Percentiles rank a stretch among this genome's conserved stretches.
phyloP scores from a whole-genome alignment of 2,888 invertebrate genomes.

The Xestia rhomboidea region DNA sequence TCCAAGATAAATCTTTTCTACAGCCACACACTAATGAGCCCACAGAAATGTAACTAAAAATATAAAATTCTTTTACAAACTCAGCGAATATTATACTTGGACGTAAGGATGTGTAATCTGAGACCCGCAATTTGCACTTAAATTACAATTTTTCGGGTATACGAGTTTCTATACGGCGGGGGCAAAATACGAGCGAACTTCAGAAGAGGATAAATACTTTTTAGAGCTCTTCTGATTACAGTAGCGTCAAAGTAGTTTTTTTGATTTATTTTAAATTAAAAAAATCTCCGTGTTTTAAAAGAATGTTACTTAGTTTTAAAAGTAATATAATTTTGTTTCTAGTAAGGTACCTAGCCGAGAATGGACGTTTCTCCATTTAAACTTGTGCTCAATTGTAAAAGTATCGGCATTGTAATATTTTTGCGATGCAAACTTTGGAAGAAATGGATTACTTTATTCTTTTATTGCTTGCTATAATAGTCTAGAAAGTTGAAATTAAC shows the following conservation, averaged over 20 bases:
- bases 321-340: slow-evolving; percentile 24
- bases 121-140: slow-evolving; percentile 64
- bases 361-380: slow-evolving; percentile 36
- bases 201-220: slow-evolving; percentile 55
- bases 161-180: slow-evolving; percentile 52
- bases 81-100: slow-evolving; percentile 45
- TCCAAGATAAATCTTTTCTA: slow-evolving; percentile 3
- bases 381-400: slow-evolving; percentile 51
- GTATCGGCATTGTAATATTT: slow-evolving; percentile 55
- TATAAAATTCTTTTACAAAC: slow-evolving; percentile 51
- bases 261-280: slow-evolving; percentile 42
- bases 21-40: slow-evolving; percentile 28
- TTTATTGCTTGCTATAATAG: slow-evolving; percentile 20
- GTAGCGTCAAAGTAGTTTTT: slow-evolving; percentile 43
- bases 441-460: slow-evolving; percentile 34
- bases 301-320: slow-evolving; percentile 15
- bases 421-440: slow-evolving; percentile 42
- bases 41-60: slow-evolving; percentile 51
- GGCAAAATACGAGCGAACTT: slow-evolving; percentile 54
- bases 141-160: slow-evolving; percentile 64
- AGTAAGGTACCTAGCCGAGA: slow-evolving; percentile 5
- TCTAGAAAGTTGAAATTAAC: slow-evolving; percentile 13
- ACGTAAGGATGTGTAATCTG: slow-evolving; percentile 61
- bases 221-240: slow-evolving; percentile 51
- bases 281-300: background rate